These are phyloP conservation scores for Aphelinus atriplicis DNA, from an alignment of 1,140 invertebrate genomes.

Conservation along the genomic window DNA sequence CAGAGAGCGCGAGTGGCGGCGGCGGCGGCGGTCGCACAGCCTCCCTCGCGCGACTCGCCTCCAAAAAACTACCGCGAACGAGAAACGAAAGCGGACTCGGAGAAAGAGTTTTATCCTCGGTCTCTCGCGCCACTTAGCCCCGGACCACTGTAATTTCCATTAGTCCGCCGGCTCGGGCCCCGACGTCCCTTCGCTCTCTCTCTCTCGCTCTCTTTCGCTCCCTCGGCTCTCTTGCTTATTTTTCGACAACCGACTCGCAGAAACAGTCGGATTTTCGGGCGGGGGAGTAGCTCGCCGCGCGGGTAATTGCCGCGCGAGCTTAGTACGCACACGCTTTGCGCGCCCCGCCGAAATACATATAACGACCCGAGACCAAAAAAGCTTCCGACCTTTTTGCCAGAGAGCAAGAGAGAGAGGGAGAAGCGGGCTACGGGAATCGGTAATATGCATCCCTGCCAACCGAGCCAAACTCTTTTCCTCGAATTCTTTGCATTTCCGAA, in stretches of 20 bases:
- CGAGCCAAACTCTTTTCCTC: neutral
- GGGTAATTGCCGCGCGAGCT: conserved; percentile 28
- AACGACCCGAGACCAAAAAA: too few species aligned
- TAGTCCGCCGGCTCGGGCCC: conserved; percentile 4
- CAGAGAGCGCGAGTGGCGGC: neutral
- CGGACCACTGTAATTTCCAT: conserved; percentile 40
- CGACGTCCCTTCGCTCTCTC: neutral
- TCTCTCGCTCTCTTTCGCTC: conserved; percentile 26
- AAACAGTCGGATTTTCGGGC: conserved; percentile 23
- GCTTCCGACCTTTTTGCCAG: too few species aligned
- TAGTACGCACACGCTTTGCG: too few species aligned
- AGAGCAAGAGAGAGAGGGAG: neutral
- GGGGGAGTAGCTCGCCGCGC: conserved; percentile 33
- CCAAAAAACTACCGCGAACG: too few species aligned
- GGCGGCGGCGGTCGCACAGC: too few species aligned
- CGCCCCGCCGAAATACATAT: too few species aligned
- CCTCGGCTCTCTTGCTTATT: conserved; percentile 16
- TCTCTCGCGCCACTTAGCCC: conserved; percentile 37
- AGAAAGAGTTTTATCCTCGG: conserved; percentile 28
- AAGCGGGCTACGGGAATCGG: neutral
- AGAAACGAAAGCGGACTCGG: too few species aligned
- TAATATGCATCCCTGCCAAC: neutral
- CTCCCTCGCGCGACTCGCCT: neutral
- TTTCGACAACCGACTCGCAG: conserved; percentile 15
- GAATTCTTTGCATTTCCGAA: conserved; percentile 15